Base-by-base conservation (phyloP, 2,888 invertebrate species). In the Scelioninae gen. 2 region DNA sequence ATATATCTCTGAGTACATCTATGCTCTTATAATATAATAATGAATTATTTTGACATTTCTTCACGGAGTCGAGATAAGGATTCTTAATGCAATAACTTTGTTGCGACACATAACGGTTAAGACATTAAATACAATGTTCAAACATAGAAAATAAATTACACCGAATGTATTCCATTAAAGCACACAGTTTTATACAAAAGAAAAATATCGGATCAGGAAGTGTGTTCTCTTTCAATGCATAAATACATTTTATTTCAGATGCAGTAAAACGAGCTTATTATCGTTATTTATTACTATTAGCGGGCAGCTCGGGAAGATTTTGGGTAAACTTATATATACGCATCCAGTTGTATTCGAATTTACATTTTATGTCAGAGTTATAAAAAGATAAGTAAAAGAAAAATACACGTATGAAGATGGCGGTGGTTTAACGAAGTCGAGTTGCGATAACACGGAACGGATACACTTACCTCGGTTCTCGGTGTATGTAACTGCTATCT, bases 201-300 rank as follows among this genome's bases (percentile, higher is more conserved):
- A 67, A 65, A 57, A 67, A 67, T 11, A 16, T 61, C 67, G 67
- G 67, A 72, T 61, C 67, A 65, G 55, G 60, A 67, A 67, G 57
- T 67, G 39, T 61, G 50, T 72, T 60, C 46, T 41, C 61, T 61
- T 73, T 73, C 61, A 73, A 73, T 67, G 67, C 61, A 67, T 73
- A 72, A 72, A 72, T 67, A 28, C 50, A 61, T 48, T 65, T 61
- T 61, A 67, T 72, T 50, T 65, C 18, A 22, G n/a, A 16, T 39
- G 73, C n/a, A 73, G 28, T 73, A 68, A 73, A 73, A 58, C 45
- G 10, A 3, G 53, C 65, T 72, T 72, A 67, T 61, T 61, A 45
- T 57, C 37, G 57, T 63, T 73, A 57, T 73, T 68, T 63, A 67
- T 68, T 52, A 45, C 61, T 63, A 67, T 73, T 55, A 67, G 67